Percentiles rank a stretch among this genome's conserved stretches.
phyloP scores from a whole-genome alignment of 1,140 invertebrate genomes.

The Cydia pomonella region DNA sequence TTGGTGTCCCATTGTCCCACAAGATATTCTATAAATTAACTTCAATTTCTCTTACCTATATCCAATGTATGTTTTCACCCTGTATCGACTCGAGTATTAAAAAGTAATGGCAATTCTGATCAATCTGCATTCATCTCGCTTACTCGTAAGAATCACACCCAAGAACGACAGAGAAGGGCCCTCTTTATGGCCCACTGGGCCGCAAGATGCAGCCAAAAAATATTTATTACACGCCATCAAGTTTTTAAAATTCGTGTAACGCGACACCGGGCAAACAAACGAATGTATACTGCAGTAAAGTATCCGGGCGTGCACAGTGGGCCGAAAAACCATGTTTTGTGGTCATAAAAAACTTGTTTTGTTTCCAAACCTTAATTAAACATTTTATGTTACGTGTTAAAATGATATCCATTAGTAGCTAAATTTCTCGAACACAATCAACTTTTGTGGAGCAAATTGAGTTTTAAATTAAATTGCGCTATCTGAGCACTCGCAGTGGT shows the following conservation, averaged over 20 bases:
- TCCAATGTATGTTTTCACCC: neutral
- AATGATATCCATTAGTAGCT: slow-evolving; percentile 14
- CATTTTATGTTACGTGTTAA: slow-evolving; percentile 32
- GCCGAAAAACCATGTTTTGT: slow-evolving; percentile 40
- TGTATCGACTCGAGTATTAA: slow-evolving; percentile 47
- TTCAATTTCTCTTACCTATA: no score
- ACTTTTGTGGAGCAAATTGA: neutral
- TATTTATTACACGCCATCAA: slow-evolving; percentile 76
- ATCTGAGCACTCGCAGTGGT: neutral
- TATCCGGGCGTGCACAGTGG: slow-evolving; percentile 48
- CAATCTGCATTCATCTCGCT: slow-evolving; percentile 35
- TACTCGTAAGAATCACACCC: neutral
- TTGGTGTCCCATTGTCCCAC: no score
- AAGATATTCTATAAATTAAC: no score
- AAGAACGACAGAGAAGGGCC: slow-evolving; percentile 41
- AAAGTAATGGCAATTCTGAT: slow-evolving; percentile 47
- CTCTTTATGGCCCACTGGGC: slow-evolving; percentile 56
- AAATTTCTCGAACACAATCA: neutral
- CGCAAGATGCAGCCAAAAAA: slow-evolving; percentile 69
- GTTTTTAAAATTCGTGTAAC: slow-evolving; percentile 73
- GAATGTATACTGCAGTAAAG: slow-evolving; percentile 51
- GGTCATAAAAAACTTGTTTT: slow-evolving; percentile 43
- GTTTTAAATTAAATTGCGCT: slow-evolving; percentile 7
- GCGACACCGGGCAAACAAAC: slow-evolving; percentile 63
- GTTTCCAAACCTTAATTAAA: slow-evolving; percentile 28